phyloP scores from a whole-genome alignment of 2,888 invertebrate genomes.

The Drosophila limbata region DNA sequence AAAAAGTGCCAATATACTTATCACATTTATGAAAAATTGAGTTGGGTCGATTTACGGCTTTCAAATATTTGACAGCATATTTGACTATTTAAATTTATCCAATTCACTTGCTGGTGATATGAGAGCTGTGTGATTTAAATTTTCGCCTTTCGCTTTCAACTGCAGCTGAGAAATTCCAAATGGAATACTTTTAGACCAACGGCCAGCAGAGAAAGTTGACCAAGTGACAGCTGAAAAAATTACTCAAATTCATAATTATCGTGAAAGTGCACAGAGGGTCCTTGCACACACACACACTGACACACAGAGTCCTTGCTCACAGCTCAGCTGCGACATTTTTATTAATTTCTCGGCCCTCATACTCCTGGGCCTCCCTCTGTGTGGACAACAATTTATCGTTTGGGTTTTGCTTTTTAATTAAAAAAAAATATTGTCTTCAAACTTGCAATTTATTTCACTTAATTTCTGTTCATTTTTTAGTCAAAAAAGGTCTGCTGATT shows the following conservation, averaged over 20 bases:
- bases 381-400: constrained; percentile 34
- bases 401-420: constrained; percentile 51
- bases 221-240: constrained; percentile 24
- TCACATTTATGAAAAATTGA: constrained; percentile 7
- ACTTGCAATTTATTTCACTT: constrained; percentile 1
- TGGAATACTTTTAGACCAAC: not conserved
- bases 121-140: not conserved
- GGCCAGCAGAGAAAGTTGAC: constrained; percentile 6
- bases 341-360: constrained; percentile 12
- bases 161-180: not conserved
- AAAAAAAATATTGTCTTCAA: constrained; percentile 26
- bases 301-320: constrained; percentile 23
- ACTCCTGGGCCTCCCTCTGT: not conserved
- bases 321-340: constrained; percentile 30
- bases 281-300: constrained; percentile 12
- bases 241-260: constrained; percentile 55
- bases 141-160: not conserved
- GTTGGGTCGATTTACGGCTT: not conserved
- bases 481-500: not conserved
- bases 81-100: constrained; percentile 2
- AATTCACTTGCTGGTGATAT: not conserved
- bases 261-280: constrained; percentile 33
- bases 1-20: not conserved
- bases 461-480: constrained; percentile 2
- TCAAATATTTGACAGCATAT: constrained; percentile 14